phyloP scores from a whole-genome alignment of 2,888 invertebrate species.

The Papilio demoleus region DNA sequence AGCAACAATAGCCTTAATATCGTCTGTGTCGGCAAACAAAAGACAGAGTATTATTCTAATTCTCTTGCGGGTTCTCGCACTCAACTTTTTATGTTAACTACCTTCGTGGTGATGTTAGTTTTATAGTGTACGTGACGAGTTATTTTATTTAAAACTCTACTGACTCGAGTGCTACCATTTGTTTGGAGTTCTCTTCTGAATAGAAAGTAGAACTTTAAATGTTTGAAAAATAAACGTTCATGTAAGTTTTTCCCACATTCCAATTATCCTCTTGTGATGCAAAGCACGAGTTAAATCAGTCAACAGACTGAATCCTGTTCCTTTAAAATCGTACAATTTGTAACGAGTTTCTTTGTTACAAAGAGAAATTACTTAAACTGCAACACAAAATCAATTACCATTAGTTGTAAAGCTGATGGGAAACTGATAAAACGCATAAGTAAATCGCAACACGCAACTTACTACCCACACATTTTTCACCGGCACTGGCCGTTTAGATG shows the following conservation, averaged over 20 bases:
- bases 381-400: constrained; percentile 73
- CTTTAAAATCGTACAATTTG: constrained; percentile 28
- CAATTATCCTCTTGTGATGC: constrained; percentile 34
- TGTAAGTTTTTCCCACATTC: constrained; percentile 23
- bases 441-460: constrained; percentile 62
- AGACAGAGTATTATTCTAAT: constrained; percentile 62
- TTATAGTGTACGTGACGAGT: constrained; percentile 73
- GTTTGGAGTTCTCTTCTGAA: constrained; percentile 36
- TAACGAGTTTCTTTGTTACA: constrained; percentile 30
- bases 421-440: constrained; percentile 65
- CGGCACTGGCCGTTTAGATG: constrained; percentile 61
- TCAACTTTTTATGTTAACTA: constrained; percentile 66
- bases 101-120: constrained; percentile 63
- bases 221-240: constrained; percentile 22
- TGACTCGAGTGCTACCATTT: constrained; percentile 39
- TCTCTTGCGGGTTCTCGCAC: constrained; percentile 63
- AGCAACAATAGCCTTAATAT: constrained; percentile 35
- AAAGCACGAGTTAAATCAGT: constrained; percentile 28
- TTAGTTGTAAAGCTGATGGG: constrained; percentile 64
- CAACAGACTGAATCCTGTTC: constrained; percentile 21
- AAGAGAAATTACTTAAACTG: constrained; percentile 54
- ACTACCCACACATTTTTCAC: constrained; percentile 77
- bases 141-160: constrained; percentile 47
- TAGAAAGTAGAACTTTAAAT: constrained; percentile 24
- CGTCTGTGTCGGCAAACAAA: constrained; percentile 48